Evolutionary conservation across 2,888 invertebrate species (phyloP), one percentile per base, ranked within the genome.

Genomic region (Dicycla oo): DNA sequence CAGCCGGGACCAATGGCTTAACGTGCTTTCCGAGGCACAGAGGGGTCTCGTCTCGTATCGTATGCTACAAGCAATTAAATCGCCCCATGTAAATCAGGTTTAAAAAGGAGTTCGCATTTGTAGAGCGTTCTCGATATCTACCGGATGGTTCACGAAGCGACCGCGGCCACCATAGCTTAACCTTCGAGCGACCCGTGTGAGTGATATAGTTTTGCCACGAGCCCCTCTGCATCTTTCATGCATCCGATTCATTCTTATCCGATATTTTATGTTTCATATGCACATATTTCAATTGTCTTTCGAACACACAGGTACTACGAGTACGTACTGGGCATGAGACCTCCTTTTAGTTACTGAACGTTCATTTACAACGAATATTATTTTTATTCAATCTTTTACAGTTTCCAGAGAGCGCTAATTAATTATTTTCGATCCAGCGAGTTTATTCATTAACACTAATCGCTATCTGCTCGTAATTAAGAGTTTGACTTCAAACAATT

Each of bases 391-490:
- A 38, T 40, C 5, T 49, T 34, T 23, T 15, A 23, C 15, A n/a
- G 15, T 74, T 64, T 56, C 7, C 34, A 51, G 56, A 13, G 13
- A 43, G 23, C 38, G 20, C 30, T 40, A 26, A 78, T 61, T 34
- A 53, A 61, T 51, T 45, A 56, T 3, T 10, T 51, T 26, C 20
- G 6, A n/a, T 8, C 23, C 51, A 15, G 11, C 30, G 20, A 47
- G n/a, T 43, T 60, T 23, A 63, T 38, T 78, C 2, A 73, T 58
- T 68, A 75, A 51, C n/a, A 56, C 11, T 47, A n/a, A 34, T 54
- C 57, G 63, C 34, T 61, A 34, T 68, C 53, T 23, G 20, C 20
- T 60, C 13, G 49, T 74, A 53, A 58, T 63, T 47, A 54, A 47
- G 54, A 64, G 15, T 60, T 45, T n/a, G 34, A 49, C 40, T 67